phyloP scores from a whole-genome alignment of 1,140 invertebrate genomes.

The Arctopsyche grandis region DNA sequence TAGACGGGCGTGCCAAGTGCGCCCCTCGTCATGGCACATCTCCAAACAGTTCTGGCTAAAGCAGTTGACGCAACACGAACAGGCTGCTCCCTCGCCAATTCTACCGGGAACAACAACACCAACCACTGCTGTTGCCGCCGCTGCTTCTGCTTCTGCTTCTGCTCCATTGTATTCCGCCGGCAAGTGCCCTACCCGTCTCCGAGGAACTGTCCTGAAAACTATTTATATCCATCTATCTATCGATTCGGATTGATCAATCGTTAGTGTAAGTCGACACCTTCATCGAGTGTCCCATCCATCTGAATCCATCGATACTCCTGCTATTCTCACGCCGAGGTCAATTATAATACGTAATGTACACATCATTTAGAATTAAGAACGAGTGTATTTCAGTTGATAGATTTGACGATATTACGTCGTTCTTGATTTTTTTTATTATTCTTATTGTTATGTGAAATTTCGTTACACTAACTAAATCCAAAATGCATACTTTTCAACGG shows the following conservation, averaged over 20 bases:
- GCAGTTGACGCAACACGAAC: constrained; percentile 32
- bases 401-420: too few relatives aligned
- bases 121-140: not conserved
- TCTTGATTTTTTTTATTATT: too few relatives aligned
- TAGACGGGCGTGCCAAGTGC: not conserved
- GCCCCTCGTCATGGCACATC: not conserved
- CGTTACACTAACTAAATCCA: too few relatives aligned
- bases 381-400: too few relatives aligned
- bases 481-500: too few relatives aligned
- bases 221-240: constrained; percentile 20
- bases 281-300: too few relatives aligned
- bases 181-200: constrained; percentile 21
- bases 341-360: too few relatives aligned
- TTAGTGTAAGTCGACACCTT: constrained; percentile 22
- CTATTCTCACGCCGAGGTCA: too few relatives aligned
- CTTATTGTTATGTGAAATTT: too few relatives aligned
- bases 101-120: constrained; percentile 6
- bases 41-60: constrained; percentile 17
- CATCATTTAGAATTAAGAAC: too few relatives aligned
- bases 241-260: constrained; percentile 14
- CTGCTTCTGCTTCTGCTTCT: not conserved
- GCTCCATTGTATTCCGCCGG: not conserved
- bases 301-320: too few relatives aligned
- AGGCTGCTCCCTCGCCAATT: constrained; percentile 19
- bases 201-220: constrained; percentile 8